A percentile compares a stretch with the other conserved stretches of the same genome.
phyloP scores from a whole-genome alignment of 2,113 vertebrate species.

The Lamprologus tigripictilis region DNA sequence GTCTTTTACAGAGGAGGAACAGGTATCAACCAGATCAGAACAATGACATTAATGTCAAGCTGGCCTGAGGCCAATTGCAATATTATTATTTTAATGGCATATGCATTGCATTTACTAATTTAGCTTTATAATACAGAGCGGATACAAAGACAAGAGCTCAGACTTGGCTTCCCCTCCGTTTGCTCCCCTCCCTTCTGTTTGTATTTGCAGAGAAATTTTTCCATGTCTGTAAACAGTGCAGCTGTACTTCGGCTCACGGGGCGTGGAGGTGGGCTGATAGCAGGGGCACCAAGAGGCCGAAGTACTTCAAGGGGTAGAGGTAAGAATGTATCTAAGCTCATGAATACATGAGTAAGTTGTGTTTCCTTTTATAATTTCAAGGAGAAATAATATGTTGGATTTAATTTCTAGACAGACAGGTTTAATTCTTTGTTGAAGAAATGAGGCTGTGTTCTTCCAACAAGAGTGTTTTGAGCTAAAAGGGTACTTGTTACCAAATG shows the following conservation, averaged over 20 bases:
- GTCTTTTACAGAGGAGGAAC: constrained; percentile 98
- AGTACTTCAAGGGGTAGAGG: constrained; percentile 97
- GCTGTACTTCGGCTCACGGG: constrained; percentile 91
- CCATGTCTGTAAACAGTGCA: constrained; percentile 97
- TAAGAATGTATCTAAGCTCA: constrained; percentile 59
- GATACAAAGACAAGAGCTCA: background rate
- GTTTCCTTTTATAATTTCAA: background rate
- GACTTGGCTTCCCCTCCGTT: background rate
- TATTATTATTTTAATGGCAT: background rate
- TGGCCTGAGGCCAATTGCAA: background rate
- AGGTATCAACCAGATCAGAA: constrained; percentile 68
- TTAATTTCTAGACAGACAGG: background rate
- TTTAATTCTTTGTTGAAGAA: background rate
- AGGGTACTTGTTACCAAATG: background rate
- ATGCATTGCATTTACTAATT: background rate
- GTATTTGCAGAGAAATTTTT: constrained; percentile 93
- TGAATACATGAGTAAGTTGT: background rate
- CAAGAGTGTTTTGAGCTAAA: background rate
- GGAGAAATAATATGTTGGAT: background rate
- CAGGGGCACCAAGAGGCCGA: constrained; percentile 90
- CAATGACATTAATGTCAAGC: background rate
- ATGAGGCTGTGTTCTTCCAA: background rate
- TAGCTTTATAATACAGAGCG: background rate
- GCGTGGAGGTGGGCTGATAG: constrained; percentile 85
- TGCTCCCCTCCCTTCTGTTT: background rate